phyloP scores from a whole-genome alignment of 2,888 invertebrate species.

The Clunio marinus region DNA sequence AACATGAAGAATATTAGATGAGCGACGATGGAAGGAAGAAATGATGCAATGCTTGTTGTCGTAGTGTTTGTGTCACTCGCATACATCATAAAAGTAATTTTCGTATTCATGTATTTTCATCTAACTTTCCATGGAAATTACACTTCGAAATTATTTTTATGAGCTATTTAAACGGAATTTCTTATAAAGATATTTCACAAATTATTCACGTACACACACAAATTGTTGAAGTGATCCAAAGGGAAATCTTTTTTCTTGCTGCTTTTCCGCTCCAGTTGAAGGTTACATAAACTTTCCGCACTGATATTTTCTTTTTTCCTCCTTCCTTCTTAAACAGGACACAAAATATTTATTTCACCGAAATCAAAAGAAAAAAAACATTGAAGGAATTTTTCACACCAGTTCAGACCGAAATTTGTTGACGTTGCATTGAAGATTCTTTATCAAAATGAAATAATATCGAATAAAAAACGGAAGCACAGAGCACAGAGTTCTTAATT shows the following conservation, averaged over 20 bases:
- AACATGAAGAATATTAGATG: too few relatives aligned
- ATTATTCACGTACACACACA: constrained; percentile 1
- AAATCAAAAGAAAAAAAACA: not conserved
- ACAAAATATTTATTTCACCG: constrained; percentile 4
- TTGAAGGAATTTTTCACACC: not conserved
- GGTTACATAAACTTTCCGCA: constrained; percentile 20
- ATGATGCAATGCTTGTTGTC: constrained; percentile 20
- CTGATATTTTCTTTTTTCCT: not conserved
- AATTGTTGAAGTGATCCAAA: constrained; percentile 4
- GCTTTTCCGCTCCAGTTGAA: not conserved
- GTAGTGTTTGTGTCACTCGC: not conserved
- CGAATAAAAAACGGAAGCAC: constrained; percentile 39
- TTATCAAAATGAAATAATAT: constrained; percentile 35
- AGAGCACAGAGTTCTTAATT: constrained; percentile 39
- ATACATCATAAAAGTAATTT: not conserved
- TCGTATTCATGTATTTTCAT: not conserved
- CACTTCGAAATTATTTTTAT: not conserved
- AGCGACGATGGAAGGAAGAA: constrained; percentile 1
- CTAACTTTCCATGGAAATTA: too few relatives aligned
- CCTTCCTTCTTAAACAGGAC: not conserved
- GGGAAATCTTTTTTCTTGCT: not conserved
- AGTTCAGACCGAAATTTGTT: not conserved
- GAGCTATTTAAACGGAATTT: not conserved
- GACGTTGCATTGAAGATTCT: constrained; percentile 16
- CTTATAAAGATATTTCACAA: not conserved